Percentiles rank a stretch among this genome's conserved stretches.
phyloP scores from a whole-genome alignment of 2,888 invertebrate genomes.

The Allacma fusca region DNA sequence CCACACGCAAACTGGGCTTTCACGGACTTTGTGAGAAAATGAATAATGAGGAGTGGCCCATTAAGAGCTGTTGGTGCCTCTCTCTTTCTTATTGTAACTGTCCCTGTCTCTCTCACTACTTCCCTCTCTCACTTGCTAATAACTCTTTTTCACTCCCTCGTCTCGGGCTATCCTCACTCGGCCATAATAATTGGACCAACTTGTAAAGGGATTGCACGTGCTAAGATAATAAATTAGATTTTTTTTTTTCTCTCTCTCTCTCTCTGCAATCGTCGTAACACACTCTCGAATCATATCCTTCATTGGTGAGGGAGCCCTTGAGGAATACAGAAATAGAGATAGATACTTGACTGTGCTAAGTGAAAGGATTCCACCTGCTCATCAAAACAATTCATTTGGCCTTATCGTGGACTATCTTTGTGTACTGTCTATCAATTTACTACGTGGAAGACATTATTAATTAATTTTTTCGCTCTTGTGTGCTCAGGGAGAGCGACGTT shows the following conservation, averaged over 20 bases:
- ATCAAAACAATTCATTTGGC: constrained; percentile 6
- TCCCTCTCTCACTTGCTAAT: neutral
- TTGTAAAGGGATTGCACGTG: constrained; percentile 1
- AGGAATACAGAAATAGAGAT: no score
- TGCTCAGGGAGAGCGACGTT: neutral
- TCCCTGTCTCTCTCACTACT: neutral
- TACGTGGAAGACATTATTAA: neutral
- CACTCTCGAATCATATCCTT: no score
- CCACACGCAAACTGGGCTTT: neutral
- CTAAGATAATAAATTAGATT: neutral
- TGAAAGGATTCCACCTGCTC: constrained; percentile 3
- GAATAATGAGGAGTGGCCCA: constrained; percentile 13
- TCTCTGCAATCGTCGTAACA: no score
- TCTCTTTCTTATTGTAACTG: neutral
- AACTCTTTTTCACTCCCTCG: neutral
- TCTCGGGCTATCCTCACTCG: neutral
- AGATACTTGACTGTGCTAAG: constrained; percentile 1
- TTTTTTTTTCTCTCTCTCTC: neutral
- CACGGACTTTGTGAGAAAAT: constrained; percentile 3
- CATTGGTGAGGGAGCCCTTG: neutral
- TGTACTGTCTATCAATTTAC: neutral
- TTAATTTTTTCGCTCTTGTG: neutral
- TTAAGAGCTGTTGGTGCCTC: constrained; percentile 9
- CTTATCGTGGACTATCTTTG: neutral
- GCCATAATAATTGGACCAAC: neutral